phyloP scores from a whole-genome alignment of 1,140 invertebrate genomes.

The Drosophila carrolli region DNA sequence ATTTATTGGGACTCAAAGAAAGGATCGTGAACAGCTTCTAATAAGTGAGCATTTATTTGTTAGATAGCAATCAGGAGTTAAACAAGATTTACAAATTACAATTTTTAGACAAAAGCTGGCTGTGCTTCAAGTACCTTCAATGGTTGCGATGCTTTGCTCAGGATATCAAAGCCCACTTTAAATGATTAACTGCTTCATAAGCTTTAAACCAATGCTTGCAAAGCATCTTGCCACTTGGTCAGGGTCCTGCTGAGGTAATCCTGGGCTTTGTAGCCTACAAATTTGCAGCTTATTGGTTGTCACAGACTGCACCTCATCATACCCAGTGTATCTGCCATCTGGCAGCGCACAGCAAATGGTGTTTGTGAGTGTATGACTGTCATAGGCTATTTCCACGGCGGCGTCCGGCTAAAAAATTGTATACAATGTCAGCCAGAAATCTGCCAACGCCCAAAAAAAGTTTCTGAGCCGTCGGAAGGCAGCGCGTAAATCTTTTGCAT shows the following conservation, averaged over 20 bases:
- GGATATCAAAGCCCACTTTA: neutral
- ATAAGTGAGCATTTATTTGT: constrained; percentile 3
- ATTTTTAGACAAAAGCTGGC: no score
- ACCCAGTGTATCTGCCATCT: constrained; percentile 42
- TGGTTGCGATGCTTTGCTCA: no score
- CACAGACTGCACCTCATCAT: constrained; percentile 13
- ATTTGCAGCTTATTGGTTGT: constrained; percentile 34
- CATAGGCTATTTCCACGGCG: constrained; percentile 43
- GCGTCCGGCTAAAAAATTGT: constrained; percentile 60
- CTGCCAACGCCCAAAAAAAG: constrained; percentile 63
- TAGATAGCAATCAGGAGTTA: neutral
- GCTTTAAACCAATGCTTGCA: constrained; percentile 23
- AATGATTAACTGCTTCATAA: constrained; percentile 61
- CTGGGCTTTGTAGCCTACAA: constrained; percentile 62
- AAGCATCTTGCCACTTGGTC: constrained; percentile 49
- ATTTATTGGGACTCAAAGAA: constrained; percentile 18
- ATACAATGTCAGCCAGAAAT: constrained; percentile 35
- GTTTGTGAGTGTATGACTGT: constrained; percentile 62
- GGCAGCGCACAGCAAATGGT: constrained; percentile 4
- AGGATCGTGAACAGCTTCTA: constrained; percentile 17
- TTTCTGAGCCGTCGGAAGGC: constrained; percentile 42
- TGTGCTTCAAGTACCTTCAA: no score
- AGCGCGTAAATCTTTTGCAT: constrained; percentile 83
- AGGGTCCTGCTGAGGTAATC: constrained; percentile 71
- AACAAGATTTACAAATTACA: no score